Evolutionary conservation across 2,113 vertebrate genomes (phyloP).

Genomic region (Pituophis catenifer): DNA sequence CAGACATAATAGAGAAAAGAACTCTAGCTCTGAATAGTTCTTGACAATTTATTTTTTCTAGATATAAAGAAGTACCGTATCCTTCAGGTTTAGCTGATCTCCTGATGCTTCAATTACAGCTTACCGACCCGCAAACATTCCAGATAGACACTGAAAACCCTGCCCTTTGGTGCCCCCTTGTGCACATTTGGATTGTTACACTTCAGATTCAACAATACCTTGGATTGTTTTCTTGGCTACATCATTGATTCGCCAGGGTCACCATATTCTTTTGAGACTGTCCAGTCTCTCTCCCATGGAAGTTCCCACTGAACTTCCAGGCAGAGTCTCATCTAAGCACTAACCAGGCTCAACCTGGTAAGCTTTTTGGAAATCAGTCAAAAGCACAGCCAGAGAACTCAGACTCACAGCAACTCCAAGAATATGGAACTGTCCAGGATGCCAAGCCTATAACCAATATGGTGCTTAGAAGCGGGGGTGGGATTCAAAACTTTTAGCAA

Average conservation of each 20-base stretch:
- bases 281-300: not conserved
- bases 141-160: not conserved
- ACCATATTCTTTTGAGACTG: not conserved
- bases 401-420: not conserved
- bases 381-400: not conserved
- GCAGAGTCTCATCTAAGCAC: not conserved
- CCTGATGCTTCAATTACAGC: not conserved
- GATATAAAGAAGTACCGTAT: not conserved
- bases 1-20: not conserved
- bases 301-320: not conserved
- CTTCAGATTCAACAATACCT: not conserved
- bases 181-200: not conserved
- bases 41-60: not conserved
- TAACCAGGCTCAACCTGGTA: not conserved
- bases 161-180: not conserved
- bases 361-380: not conserved
- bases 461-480: not conserved
- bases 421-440: not conserved
- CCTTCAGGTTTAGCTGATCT: not conserved
- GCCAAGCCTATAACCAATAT: not conserved
- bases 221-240: not conserved
- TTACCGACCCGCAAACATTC: not conserved
- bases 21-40: not conserved
- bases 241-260: not conserved
- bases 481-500: no score